Conservation (phyloP, 2,797 vertebrate species). For the Schizopygopsis pylzovi region DNA sequence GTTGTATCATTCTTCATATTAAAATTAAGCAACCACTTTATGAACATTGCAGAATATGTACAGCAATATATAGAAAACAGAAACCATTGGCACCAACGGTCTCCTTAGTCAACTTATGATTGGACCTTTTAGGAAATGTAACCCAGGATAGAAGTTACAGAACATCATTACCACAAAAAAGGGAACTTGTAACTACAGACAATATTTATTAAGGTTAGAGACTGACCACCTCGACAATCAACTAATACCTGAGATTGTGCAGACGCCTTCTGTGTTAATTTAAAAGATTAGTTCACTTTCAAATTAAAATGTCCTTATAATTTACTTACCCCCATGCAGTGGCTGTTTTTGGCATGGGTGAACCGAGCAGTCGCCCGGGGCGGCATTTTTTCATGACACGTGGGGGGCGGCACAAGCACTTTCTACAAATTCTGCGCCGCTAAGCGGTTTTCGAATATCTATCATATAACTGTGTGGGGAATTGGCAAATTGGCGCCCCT, state of each 20-base stretch:
- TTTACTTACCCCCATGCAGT: no score
- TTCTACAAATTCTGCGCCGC: no score
- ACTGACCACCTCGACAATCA: constrained; percentile 53
- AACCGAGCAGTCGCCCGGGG: no score
- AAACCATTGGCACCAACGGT: background rate
- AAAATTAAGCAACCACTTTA: background rate
- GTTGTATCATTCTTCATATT: no score
- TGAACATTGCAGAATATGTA: background rate
- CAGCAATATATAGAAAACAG: background rate
- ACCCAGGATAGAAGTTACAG: background rate
- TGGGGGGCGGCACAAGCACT: no score
- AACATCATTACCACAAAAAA: background rate
- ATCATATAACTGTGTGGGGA: no score
- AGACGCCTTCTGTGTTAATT: constrained; percentile 39
- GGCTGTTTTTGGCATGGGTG: no score
- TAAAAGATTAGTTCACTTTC: no score
- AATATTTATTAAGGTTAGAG: background rate
- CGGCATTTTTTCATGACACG: no score
- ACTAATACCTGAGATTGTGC: constrained; percentile 35
- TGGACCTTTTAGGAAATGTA: background rate
- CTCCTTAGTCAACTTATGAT: background rate
- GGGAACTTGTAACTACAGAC: background rate
- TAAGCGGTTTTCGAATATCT: no score
- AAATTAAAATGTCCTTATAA: no score
- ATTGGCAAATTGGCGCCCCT: no score